A percentile compares a stretch with the other conserved stretches of the same genome.
Conservation (phyloP, 2,888 invertebrate genomes). For the Melieria picta region DNA sequence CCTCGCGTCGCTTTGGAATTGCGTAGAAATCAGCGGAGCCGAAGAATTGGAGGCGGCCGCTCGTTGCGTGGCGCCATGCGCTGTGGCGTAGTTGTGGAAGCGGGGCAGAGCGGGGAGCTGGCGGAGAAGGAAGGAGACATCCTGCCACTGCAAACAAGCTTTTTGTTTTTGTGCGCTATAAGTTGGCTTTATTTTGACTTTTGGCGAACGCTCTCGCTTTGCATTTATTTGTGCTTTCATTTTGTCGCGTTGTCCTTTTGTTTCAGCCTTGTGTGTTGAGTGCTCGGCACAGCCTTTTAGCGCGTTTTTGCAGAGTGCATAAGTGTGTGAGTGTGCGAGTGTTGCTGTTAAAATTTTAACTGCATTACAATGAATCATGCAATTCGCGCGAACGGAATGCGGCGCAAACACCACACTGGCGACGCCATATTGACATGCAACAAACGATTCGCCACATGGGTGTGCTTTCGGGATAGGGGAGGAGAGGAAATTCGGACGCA, state of each 20-base stretch:
- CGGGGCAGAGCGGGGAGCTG: not conserved
- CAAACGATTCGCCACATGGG: not conserved
- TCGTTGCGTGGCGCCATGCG: not conserved
- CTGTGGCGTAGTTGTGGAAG: too few relatives aligned
- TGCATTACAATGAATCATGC: constrained; percentile 1
- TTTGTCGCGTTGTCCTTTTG: not conserved
- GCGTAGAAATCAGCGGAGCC: too few relatives aligned
- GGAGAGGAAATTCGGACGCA: too few relatives aligned
- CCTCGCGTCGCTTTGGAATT: too few relatives aligned
- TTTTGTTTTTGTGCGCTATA: not conserved
- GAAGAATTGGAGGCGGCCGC: not conserved
- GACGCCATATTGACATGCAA: not conserved
- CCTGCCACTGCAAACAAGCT: not conserved
- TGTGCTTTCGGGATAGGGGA: not conserved
- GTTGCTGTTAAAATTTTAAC: not conserved
- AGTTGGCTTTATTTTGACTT: too few relatives aligned
- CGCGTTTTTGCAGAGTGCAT: not conserved
- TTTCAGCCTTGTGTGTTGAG: not conserved
- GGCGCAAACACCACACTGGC: not conserved
- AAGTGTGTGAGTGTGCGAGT: not conserved
- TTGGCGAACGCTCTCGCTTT: not conserved
- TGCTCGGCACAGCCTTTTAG: not conserved
- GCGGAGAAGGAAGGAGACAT: not conserved
- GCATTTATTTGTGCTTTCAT: not conserved
- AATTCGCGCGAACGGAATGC: not conserved